Evolutionary conservation across 2,113 vertebrate genomes (phyloP), one percentile per base, ranked within the genome.

Genomic region (Aegithalos caudatus): DNA sequence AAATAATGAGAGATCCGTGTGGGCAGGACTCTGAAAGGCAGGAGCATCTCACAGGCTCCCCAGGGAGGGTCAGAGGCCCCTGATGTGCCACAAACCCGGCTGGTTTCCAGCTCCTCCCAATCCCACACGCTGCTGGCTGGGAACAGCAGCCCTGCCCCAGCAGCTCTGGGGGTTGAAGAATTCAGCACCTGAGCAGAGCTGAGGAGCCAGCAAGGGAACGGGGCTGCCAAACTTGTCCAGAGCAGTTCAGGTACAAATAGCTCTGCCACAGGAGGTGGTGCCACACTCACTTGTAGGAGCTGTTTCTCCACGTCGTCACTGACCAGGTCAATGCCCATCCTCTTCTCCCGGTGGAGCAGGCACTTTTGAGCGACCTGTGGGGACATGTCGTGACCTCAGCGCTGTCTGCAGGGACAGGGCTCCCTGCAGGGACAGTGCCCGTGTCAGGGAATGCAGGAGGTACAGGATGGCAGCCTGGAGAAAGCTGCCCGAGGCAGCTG

Each of bases 301-400:
- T 99, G 97, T 81, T 98, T 98, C 95, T 99, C 99, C 19, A 98
- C 99, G 2, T 98, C 97, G 1, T 99, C 99, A 1, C 98, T 98
- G 13, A 99, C 99, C 40, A 99, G 97, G 93, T 99, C 99, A 0
- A 99, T 99, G 66, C 98, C 98, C 98, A 99, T 99, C 91, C 99
- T 98, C 97, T 99, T 99, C 98, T 99, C 99, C 86, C 99, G 97
- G 80, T 99, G 98, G 95, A 99, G 99, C 54, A 99, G 95, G 95
- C 99, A 99, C 97, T 99, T 99, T 95, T 98, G 98, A 81, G 99
- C 96, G 10, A 99, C 98, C 99, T 99, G 93, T 19, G 66, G 64
- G 81, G 62, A 95, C 62, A 50, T 0, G 15, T 2, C 0, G 31
- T 35, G 87, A 25, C 38, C 51, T 91, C 72, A 69, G n/a, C 5